These are phyloP conservation scores for Hemiscyllium ocellatum DNA, from an alignment of 2,113 vertebrate species.

Conservation along the genomic window DNA sequence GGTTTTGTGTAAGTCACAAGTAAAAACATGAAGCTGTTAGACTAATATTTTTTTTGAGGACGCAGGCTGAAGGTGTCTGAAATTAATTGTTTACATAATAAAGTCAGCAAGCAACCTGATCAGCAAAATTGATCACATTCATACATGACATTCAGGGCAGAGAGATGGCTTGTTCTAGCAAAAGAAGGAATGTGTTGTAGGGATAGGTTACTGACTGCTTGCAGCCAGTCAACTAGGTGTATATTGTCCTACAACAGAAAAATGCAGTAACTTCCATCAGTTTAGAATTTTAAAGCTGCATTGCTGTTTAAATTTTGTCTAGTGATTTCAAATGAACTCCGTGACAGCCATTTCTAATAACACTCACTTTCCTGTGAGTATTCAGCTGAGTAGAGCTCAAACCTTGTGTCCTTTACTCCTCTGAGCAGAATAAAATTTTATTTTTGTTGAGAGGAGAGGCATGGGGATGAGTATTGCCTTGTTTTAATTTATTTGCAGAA, in stretches of 20 bases:
- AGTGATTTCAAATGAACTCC: not conserved
- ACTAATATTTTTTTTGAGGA: not conserved
- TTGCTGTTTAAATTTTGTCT: not conserved
- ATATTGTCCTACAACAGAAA: not conserved
- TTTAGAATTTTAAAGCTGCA: conserved; percentile 10
- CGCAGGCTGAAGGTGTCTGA: not conserved
- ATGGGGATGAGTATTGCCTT: not conserved
- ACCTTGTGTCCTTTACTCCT: not conserved
- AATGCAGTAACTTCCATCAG: not conserved
- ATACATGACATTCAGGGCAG: no score
- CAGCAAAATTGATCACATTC: not conserved
- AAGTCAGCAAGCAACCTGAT: not conserved
- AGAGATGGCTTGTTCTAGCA: not conserved
- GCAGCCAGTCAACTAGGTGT: not conserved
- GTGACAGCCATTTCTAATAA: not conserved
- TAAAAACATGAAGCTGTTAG: conserved; percentile 20
- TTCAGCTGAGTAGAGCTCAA: not conserved
- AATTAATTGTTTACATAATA: conserved; percentile 17
- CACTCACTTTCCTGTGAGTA: not conserved
- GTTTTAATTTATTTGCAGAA: not conserved
- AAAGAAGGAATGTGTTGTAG: no score
- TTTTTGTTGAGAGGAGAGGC: no score
- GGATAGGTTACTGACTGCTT: not conserved
- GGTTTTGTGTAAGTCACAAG: not conserved
- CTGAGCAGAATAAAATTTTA: no score